Percentiles rank a stretch among this genome's conserved stretches.
phyloP scores from a whole-genome alignment of 2,888 invertebrate genomes.

The Parnassius smintheus region DNA sequence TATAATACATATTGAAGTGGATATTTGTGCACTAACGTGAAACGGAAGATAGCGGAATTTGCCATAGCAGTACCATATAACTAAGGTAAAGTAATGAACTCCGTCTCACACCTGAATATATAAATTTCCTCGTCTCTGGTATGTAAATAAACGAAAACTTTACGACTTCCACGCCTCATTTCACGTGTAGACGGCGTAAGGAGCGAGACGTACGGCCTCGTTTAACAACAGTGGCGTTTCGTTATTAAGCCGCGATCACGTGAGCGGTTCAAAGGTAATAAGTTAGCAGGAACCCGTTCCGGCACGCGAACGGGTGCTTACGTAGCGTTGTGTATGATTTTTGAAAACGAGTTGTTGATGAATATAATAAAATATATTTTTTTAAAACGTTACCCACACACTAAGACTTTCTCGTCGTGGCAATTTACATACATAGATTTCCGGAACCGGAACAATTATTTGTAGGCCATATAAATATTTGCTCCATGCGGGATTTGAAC shows the following conservation, averaged over 20 bases:
- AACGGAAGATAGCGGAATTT: too few species aligned
- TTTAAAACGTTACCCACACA: too few species aligned
- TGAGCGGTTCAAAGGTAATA: slow-evolving; percentile 32
- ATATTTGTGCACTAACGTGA: too few species aligned
- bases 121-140: slow-evolving; percentile 2
- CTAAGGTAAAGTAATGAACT: background rate
- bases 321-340: slow-evolving; percentile 25
- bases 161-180: slow-evolving; percentile 4
- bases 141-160: slow-evolving; percentile 7
- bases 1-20: too few species aligned
- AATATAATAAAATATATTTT: too few species aligned
- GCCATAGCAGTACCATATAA: too few species aligned
- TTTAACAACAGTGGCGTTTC: slow-evolving; percentile 21
- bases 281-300: slow-evolving; percentile 21
- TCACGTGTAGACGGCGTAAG: slow-evolving; percentile 9
- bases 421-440: too few species aligned
- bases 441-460: too few species aligned
- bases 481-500: too few species aligned
- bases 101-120: background rate
- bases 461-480: too few species aligned
- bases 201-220: slow-evolving; percentile 4
- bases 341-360: background rate
- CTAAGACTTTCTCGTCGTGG: too few species aligned
- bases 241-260: slow-evolving; percentile 37
- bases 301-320: slow-evolving; percentile 39